These are phyloP conservation scores for Salvelinus fontinalis DNA, from an alignment of 2,113 vertebrate genomes.

Conservation along the genomic window DNA sequence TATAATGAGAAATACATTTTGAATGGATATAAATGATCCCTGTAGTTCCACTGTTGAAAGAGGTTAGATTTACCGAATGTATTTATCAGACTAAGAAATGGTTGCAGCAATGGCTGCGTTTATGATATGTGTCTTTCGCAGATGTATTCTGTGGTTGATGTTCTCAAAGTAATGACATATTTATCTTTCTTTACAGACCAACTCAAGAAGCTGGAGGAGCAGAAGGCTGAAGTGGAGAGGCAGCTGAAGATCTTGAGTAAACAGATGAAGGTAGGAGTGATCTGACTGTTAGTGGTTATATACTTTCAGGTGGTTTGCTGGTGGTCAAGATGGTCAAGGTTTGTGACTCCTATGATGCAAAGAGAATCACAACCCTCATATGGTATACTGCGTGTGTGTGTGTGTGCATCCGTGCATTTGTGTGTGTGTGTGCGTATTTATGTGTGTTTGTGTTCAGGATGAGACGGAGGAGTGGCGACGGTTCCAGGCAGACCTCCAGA, in stretches of 20 bases:
- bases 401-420: background rate
- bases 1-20: background rate
- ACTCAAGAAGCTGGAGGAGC: conserved; percentile 86
- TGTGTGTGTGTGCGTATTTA: background rate
- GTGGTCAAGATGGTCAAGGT: too few species aligned
- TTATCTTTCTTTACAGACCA: conserved; percentile 74
- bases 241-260: conserved; percentile 85
- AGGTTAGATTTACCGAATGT: too few species aligned
- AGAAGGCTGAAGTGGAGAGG: conserved; percentile 87
- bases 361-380: too few species aligned
- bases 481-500: conserved; percentile 98
- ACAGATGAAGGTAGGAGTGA: conserved; percentile 85
- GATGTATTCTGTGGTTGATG: background rate
- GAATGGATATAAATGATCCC: background rate
- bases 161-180: conserved; percentile 9
- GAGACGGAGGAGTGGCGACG: conserved; percentile 93
- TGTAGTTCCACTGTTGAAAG: background rate
- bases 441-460: conserved; percentile 72
- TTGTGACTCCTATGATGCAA: too few species aligned
- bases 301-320: too few species aligned
- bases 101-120: too few species aligned
- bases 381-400: too few species aligned
- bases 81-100: too few species aligned
- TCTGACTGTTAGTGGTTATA: background rate
- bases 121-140: too few species aligned